phyloP scores from a whole-genome alignment of 2,797 vertebrate genomes.

The Eurystomus glaucurus region DNA sequence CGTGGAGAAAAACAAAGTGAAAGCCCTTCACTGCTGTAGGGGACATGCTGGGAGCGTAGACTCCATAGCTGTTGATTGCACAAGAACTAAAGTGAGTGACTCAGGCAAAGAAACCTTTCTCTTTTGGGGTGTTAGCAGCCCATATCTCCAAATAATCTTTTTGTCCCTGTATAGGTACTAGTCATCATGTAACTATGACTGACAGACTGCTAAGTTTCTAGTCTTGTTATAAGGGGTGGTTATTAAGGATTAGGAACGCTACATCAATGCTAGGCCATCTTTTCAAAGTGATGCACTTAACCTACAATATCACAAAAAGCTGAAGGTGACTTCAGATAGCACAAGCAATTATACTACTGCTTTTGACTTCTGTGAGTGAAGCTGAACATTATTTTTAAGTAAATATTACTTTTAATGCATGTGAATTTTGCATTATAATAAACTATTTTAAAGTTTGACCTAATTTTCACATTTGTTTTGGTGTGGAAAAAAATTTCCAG shows the following conservation, averaged over 20 bases:
- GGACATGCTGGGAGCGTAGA: constrained; percentile 95
- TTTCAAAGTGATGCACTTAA: background rate
- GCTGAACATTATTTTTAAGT: background rate
- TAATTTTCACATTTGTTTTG: background rate
- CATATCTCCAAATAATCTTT: background rate
- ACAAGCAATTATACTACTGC: background rate
- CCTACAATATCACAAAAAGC: background rate
- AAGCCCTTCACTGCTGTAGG: constrained; percentile 93
- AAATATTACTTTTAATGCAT: background rate
- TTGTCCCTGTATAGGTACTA: background rate
- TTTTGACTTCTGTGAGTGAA: background rate
- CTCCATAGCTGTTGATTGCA: constrained; percentile 89
- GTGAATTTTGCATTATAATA: background rate
- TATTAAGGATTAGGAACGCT: background rate
- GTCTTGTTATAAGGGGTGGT: background rate
- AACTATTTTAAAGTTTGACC: background rate
- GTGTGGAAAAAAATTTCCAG: background rate
- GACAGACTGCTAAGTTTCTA: background rate
- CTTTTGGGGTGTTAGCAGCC: background rate
- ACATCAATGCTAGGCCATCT: background rate
- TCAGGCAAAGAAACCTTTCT: background rate
- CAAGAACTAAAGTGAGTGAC: constrained; percentile 88
- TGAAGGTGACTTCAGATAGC: background rate
- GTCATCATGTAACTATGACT: background rate
- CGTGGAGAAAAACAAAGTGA: constrained; percentile 91